Evolutionary conservation across 2,888 invertebrate species (phyloP).

Genomic region (Hydrotaea diabolus): DNA sequence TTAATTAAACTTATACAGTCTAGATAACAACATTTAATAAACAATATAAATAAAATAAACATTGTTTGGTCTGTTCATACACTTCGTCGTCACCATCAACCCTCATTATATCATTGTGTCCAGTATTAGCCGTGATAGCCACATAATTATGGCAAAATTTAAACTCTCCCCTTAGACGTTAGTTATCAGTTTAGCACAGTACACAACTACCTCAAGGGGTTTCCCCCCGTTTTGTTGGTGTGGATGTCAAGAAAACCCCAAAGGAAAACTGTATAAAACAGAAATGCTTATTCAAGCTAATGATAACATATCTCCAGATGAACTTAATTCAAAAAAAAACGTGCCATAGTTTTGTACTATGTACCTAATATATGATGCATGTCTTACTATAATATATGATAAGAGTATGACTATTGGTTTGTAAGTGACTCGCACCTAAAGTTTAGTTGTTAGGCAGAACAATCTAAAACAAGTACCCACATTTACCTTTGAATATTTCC

Average conservation of each 20-base stretch:
- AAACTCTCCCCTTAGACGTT: background rate
- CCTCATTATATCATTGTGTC: background rate
- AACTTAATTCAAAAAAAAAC: background rate
- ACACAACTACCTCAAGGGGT: too few relatives aligned
- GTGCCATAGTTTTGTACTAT: background rate
- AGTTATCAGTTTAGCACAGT: background rate
- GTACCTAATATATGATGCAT: background rate
- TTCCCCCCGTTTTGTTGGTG: too few relatives aligned
- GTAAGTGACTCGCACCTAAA: background rate
- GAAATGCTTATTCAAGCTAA: background rate
- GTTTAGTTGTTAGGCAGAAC: constrained; percentile 5
- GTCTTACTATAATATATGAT: background rate
- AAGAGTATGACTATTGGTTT: too few relatives aligned
- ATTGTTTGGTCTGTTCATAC: constrained; percentile 17
- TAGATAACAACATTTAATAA: constrained; percentile 49
- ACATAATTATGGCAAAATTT: background rate
- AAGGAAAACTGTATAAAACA: background rate
- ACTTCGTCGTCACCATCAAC: background rate
- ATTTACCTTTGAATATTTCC: background rate
- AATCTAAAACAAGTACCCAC: background rate
- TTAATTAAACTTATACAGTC: constrained; percentile 51
- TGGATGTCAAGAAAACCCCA: constrained; percentile 9
- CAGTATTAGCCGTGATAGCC: background rate
- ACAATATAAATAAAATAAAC: background rate
- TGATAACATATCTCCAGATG: background rate